Evolutionary conservation across 2,888 invertebrate genomes (phyloP).

Genomic region (Suillia variegata): DNA sequence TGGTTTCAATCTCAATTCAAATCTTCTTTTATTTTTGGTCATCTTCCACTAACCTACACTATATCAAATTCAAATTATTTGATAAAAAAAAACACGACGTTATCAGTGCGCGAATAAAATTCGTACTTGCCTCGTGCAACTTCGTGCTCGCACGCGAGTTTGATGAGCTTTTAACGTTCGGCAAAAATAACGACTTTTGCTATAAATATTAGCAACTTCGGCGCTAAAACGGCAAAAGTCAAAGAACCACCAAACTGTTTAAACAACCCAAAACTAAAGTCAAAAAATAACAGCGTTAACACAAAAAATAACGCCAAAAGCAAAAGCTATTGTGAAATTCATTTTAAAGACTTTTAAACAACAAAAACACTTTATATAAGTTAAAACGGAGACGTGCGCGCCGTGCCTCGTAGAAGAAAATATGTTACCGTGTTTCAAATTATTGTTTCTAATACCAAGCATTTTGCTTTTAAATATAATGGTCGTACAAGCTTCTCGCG

Average conservation of each 20-base stretch:
- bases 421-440: conserved; percentile 45
- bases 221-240: not conserved
- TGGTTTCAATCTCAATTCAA: too few relatives aligned
- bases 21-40: too few relatives aligned
- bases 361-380: not conserved
- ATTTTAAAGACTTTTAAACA: not conserved
- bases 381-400: conserved; percentile 40
- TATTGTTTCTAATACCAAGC: conserved; percentile 42
- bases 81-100: too few relatives aligned
- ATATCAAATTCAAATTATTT: too few relatives aligned
- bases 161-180: too few relatives aligned
- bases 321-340: conserved; percentile 13
- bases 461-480: conserved; percentile 47
- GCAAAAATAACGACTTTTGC: too few relatives aligned
- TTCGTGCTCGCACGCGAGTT: too few relatives aligned
- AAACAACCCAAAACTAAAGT: not conserved
- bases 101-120: too few relatives aligned
- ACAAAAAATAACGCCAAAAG: conserved; percentile 25
- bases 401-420: conserved; percentile 38
- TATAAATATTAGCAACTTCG: conserved; percentile 9
- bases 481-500: conserved; percentile 44
- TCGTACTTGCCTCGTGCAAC: too few relatives aligned
- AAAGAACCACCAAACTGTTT: not conserved
- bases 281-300: conserved; percentile 32
- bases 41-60: too few relatives aligned